These are phyloP conservation scores for Parapristionchus giblindavisi DNA, from an alignment of 2,888 invertebrate species.

Conservation along the genomic window DNA sequence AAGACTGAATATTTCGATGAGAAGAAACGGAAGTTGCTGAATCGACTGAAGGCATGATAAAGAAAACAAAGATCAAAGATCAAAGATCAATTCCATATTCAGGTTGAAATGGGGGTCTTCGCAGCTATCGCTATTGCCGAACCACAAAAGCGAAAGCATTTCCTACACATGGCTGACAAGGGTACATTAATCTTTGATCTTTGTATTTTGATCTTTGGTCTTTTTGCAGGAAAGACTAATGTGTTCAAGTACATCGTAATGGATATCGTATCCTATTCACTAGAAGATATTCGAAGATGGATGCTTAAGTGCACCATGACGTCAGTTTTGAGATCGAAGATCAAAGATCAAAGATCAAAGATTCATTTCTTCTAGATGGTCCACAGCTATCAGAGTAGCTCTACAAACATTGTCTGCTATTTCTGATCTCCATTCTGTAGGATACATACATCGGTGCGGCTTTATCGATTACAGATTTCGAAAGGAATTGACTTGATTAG, in stretches of 20 bases:
- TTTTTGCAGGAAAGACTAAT: constrained; percentile 14
- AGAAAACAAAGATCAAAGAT: not conserved
- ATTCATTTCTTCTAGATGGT: not conserved
- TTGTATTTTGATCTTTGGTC: too few species aligned
- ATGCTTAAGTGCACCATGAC: constrained; percentile 7
- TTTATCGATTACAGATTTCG: not conserved
- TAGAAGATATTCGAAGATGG: constrained; percentile 32
- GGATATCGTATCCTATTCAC: constrained; percentile 13
- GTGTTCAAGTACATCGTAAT: constrained; percentile 35
- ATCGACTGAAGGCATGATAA: constrained; percentile 24
- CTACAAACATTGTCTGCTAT: constrained; percentile 28
- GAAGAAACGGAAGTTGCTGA: constrained; percentile 8
- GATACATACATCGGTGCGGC: constrained; percentile 31
- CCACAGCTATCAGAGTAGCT: constrained; percentile 7
- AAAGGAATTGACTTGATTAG: not conserved
- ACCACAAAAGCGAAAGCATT: constrained; percentile 5
- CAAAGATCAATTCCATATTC: not conserved
- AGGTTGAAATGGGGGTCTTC: constrained; percentile 34
- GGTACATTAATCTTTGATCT: constrained; percentile 25
- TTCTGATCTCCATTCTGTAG: constrained; percentile 22
- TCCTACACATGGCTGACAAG: constrained; percentile 28
- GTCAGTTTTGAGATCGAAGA: constrained; percentile 8
- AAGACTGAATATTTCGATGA: constrained; percentile 29
- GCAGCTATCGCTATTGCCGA: not conserved
- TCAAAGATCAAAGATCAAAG: not conserved